A percentile compares a stretch with the other conserved stretches of the same genome.
phyloP scores from a whole-genome alignment of 2,888 invertebrate species.

The Leptopilina myrica region DNA sequence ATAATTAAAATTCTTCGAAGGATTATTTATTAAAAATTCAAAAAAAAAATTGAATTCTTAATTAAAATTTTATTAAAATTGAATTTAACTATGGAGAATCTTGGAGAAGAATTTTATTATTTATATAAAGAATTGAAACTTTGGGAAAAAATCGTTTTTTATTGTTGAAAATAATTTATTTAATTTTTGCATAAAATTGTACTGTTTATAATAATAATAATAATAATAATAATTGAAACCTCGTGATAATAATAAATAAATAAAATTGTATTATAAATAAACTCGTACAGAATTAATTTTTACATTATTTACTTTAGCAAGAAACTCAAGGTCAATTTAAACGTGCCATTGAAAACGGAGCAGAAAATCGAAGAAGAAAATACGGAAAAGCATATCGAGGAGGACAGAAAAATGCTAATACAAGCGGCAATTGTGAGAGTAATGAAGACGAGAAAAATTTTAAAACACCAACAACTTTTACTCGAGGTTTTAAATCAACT shows the following conservation, averaged over 20 bases:
- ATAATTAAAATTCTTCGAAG: too few species aligned
- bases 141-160: too few species aligned
- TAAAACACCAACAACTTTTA: constrained; percentile 96
- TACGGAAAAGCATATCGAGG: constrained; percentile 99
- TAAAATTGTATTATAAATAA: constrained; percentile 22
- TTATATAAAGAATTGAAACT: too few species aligned
- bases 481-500: constrained; percentile 84
- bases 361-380: constrained; percentile 97
- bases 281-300: background rate
- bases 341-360: constrained; percentile 98
- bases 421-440: constrained; percentile 94
- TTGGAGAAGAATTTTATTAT: too few species aligned
- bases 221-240: too few species aligned
- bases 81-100: too few species aligned
- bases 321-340: constrained; percentile 98
- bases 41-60: too few species aligned
- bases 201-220: too few species aligned
- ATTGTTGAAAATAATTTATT: too few species aligned
- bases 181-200: too few species aligned
- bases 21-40: too few species aligned
- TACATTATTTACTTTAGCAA: constrained; percentile 80
- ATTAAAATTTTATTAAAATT: too few species aligned
- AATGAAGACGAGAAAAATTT: constrained; percentile 98
- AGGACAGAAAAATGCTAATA: constrained; percentile 97
- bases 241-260: background rate